phyloP scores from a whole-genome alignment of 2,113 vertebrate genomes.

The Trochalopteron elliotii region DNA sequence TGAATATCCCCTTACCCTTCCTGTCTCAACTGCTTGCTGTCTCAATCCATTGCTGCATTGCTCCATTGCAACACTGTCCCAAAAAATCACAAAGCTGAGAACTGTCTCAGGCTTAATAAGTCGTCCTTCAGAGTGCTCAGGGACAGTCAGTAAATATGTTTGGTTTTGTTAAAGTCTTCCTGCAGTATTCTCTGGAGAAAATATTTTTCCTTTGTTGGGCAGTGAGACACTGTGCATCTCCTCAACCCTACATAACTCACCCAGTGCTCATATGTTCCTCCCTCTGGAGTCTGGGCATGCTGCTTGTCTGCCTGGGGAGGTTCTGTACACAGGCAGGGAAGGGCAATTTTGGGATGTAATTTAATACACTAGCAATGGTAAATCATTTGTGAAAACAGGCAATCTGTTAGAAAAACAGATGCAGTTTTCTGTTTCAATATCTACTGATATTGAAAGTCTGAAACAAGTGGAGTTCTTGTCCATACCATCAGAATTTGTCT shows the following conservation, averaged over 20 bases:
- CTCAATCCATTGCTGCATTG: neutral
- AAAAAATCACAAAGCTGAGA: neutral
- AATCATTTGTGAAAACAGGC: neutral
- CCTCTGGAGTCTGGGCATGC: neutral
- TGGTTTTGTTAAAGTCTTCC: neutral
- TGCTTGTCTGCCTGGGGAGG: neutral
- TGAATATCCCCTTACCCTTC: neutral
- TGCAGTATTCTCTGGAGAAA: neutral
- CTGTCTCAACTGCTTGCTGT: accelerated
- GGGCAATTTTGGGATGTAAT: neutral
- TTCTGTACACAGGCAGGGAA: neutral
- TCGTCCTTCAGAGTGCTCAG: neutral
- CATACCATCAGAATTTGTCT: neutral
- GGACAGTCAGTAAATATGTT: neutral
- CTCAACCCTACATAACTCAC: neutral
- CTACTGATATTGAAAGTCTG: neutral
- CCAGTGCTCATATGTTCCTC: neutral
- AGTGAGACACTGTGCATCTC: neutral
- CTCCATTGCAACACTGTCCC: neutral
- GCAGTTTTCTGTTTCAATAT: neutral
- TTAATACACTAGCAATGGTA: neutral
- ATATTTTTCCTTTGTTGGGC: neutral
- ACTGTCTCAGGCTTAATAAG: neutral
- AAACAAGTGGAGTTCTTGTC: neutral
- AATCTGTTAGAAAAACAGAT: neutral